Evolutionary conservation across 2,888 invertebrate genomes (phyloP).

Genomic region (Orthosia gothica): DNA sequence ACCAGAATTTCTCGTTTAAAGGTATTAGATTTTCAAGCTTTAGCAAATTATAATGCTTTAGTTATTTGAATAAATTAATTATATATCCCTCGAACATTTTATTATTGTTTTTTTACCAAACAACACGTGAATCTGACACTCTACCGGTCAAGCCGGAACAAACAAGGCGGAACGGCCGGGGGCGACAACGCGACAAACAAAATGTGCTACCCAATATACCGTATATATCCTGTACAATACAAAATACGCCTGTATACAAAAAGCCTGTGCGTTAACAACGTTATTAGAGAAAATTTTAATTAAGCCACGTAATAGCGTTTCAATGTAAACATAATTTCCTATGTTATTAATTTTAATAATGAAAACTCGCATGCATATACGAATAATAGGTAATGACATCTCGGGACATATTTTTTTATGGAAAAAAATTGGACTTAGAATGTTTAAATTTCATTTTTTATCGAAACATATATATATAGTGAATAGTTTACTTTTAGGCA

Average conservation of each 20-base stretch:
- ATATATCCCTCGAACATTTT: not conserved
- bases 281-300: conserved; percentile 68
- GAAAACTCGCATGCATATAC: conserved; percentile 26
- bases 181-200: conserved; percentile 66
- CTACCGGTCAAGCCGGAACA: conserved; percentile 66
- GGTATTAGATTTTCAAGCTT: not conserved
- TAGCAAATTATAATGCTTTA: not conserved
- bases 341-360: conserved; percentile 60
- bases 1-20: too few species aligned
- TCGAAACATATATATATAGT: too few species aligned
- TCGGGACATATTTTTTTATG: conserved; percentile 1
- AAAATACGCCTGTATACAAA: conserved; percentile 49
- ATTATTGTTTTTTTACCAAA: conserved; percentile 31
- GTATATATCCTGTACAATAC: conserved; percentile 36
- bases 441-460: too few species aligned
- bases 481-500: too few species aligned
- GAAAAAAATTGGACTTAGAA: too few species aligned
- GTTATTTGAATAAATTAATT: conserved; percentile 3
- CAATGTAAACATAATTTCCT: conserved; percentile 65
- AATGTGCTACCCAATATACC: conserved; percentile 54
- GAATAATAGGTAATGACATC: conserved; percentile 23
- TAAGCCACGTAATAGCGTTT: conserved; percentile 63
- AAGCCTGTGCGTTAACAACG: conserved; percentile 59
- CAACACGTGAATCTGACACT: conserved; percentile 60
- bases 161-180: conserved; percentile 62